Conservation (phyloP, 2,113 vertebrate genomes). For the Hippocampus zosterae region DNA sequence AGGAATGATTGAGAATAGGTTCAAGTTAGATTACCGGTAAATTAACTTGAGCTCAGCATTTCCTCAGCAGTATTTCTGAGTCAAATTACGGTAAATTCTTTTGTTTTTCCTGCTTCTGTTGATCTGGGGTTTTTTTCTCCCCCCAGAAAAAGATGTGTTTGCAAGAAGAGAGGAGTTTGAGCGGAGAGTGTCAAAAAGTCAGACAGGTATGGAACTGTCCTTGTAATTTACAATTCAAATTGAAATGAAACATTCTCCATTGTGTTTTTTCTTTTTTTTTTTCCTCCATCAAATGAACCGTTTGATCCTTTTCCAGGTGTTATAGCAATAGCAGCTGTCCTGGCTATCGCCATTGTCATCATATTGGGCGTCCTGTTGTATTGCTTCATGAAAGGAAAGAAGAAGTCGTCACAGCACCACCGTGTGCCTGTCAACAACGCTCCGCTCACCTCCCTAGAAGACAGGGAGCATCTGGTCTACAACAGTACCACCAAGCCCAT, state of each 20-base stretch:
- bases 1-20: neutral
- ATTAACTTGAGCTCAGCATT: neutral
- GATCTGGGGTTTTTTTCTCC: conserved; percentile 6
- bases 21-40: neutral
- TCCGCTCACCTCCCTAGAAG: conserved; percentile 71
- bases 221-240: neutral
- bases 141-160: conserved; percentile 64
- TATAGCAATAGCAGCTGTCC: conserved; percentile 68
- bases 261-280: too few relatives aligned
- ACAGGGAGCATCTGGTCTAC: conserved; percentile 84
- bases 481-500: conserved; percentile 86
- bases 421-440: conserved; percentile 72
- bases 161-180: conserved; percentile 19
- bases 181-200: fast-evolving
- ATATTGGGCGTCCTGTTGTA: conserved; percentile 77
- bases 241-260: neutral
- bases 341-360: conserved; percentile 76
- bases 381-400: conserved; percentile 78
- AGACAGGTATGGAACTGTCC: conserved; percentile 49
- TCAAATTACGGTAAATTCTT: neutral
- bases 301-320: conserved; percentile 40
- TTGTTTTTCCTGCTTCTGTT: neutral
- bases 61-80: neutral
- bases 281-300: neutral
- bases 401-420: conserved; percentile 59